Evolutionary conservation across 2,888 invertebrate species (phyloP).

Genomic region (Caenorhabditis imperialis): DNA sequence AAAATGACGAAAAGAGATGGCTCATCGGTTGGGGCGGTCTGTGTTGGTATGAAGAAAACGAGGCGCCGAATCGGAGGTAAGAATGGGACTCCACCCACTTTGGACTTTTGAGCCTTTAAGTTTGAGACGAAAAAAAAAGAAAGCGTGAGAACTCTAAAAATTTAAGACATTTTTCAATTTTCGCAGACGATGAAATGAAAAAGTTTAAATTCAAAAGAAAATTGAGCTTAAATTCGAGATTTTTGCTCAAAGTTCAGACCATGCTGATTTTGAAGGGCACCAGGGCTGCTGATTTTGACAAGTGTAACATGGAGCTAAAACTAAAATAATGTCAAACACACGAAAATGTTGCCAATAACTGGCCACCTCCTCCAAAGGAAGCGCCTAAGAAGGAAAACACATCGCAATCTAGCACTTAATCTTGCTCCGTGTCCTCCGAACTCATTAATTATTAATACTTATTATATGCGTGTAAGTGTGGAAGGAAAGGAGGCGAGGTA

Average conservation of each 20-base stretch:
- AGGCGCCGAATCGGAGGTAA: too few relatives aligned
- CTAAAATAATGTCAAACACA: constrained; percentile 17
- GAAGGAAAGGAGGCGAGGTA: constrained; percentile 40
- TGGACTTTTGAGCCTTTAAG: too few relatives aligned
- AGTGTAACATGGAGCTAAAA: constrained; percentile 37
- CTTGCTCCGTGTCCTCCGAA: constrained; percentile 29
- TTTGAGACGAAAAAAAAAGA: too few relatives aligned
- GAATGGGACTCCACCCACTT: too few relatives aligned
- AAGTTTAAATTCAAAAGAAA: not conserved
- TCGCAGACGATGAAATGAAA: too few relatives aligned
- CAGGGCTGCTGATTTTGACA: constrained; percentile 22
- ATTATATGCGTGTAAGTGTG: constrained; percentile 53
- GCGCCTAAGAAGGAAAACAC: constrained; percentile 31
- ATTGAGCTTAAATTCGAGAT: constrained; percentile 4
- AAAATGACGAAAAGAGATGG: constrained; percentile 8
- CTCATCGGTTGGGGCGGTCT: too few relatives aligned
- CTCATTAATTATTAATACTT: constrained; percentile 60
- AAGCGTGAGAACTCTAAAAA: too few relatives aligned
- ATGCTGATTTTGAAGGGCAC: constrained; percentile 39
- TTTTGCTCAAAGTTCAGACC: constrained; percentile 13
- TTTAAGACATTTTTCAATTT: too few relatives aligned
- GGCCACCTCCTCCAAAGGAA: constrained; percentile 29
- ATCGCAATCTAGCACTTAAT: constrained; percentile 50
- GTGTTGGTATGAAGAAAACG: too few relatives aligned
- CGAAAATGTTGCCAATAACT: constrained; percentile 40